Evolutionary conservation across 1,140 invertebrate species (phyloP), one percentile per base, ranked within the genome.

Genomic region (Drosophila murphyi): DNA sequence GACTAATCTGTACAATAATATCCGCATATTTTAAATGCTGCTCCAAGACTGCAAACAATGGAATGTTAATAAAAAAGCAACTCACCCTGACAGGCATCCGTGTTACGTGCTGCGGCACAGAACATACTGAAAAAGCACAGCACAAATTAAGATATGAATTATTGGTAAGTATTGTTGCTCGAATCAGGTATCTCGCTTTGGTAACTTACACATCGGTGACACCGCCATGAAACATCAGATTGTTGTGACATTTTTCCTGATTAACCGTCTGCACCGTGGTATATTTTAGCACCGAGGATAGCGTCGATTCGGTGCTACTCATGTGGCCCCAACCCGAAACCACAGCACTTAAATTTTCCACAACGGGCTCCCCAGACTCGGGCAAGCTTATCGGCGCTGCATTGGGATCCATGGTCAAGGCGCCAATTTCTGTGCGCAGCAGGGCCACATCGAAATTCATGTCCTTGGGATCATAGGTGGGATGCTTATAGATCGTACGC

Each of bases 41-140:
- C 12, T 6, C 12, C 20, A 47, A 41, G 2, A 6, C 2, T 41
- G 32, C 12, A 37, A 62, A 12, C 12, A 60, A 60, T 60, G 48
- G 34, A 76, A 20, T 29, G 35, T 20, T 35, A 12, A 20, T 35
- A 12, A 12, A 45, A 32, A 10, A 3, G n/a, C 3, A 12, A 63
- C 80, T 86, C 41, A 86, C 92, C 91, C 76, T 92, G 82, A 61
- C 92, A 93, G 4, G 92, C 89, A 73, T 92, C 92, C 39, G 81
- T 88, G 48, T 82, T 81, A 54, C 93, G 68, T 5, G 81, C 90
- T n/a, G 83, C 93, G 2, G 94, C 94, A 82, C 93, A 94, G 28
- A 94, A 91, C 93, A 94, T 93, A 54, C 93, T 92, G 63, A 20
- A 20, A 20, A 20, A 20, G 20, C 20, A 39, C 70, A 61, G 43